Base-by-base conservation (phyloP, 2,888 invertebrate species). In the Alitta virens region DNA sequence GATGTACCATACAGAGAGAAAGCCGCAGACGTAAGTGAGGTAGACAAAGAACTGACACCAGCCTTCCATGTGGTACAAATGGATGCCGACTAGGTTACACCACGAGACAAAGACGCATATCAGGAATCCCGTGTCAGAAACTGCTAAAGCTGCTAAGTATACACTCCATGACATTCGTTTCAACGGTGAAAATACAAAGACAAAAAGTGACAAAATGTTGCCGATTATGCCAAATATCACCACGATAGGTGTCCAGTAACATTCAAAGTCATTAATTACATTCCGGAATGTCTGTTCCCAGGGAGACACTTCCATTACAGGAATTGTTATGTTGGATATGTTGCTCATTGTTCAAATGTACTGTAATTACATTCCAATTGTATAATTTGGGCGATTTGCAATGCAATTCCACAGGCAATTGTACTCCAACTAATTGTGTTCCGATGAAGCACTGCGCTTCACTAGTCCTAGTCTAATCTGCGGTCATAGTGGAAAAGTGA, bases 1-100 rank as follows among this genome's bases (percentile, higher is more conserved):
- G 23, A 92, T 90, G 64, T 92, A 85, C 92, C 92, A 93, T 0
- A 90, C 89, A 71, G 73, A 74, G 9, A 76, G 67, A 58, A 75
- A 76, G 56, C 75, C 73, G 65, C 52, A 56, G 42, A 51, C 60
- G 56, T 56, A 69, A 5, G 46, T 85, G 85, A 59, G 25, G 24
- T 60, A 64, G 1, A 63, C 49, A 25, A 64, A 59, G 9, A 49
- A 50, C 38, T 64, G 64, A 26, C 64, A 64, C 42, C 40, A 60
- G 5, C 62, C 62, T 7, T 58, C 26, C 26, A 24, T 43, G 16
- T 46, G 54, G 26, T 58, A 52, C 53, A 49, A 56, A 24, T 57
- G 42, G 33, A 66, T 33, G 18, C 40, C 42, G 12, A 64, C 27
- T 24, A 49, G 26, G 16, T 42, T 52, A 26, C 55, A 21, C 64